Evolutionary conservation across 2,113 vertebrate genomes (phyloP).

Genomic region (Neodon shergylaensis): DNA sequence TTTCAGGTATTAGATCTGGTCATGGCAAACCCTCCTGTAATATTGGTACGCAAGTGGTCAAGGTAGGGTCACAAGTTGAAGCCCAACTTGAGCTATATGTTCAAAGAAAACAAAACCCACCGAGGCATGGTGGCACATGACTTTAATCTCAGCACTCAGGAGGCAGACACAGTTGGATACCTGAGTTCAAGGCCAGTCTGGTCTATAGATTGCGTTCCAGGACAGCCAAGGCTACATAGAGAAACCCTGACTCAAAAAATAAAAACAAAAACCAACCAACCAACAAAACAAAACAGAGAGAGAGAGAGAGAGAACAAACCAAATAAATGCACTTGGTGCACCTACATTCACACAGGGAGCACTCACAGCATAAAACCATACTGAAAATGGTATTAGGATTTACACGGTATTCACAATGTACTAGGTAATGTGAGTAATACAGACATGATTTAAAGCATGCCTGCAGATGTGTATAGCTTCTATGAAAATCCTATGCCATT

Average conservation of each 20-base stretch:
- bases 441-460: neutral
- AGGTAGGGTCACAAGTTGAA: neutral
- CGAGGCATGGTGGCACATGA: neutral
- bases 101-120: neutral
- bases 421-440: neutral
- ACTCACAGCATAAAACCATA: neutral
- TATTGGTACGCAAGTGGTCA: neutral
- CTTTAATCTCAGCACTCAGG: too few species aligned
- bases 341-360: neutral
- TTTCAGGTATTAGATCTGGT: neutral
- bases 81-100: neutral
- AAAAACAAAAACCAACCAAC: neutral
- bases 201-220: neutral
- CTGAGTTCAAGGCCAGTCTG: neutral
- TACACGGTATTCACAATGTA: neutral
- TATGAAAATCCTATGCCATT: neutral
- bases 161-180: neutral
- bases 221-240: neutral
- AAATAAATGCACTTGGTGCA: neutral
- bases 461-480: neutral
- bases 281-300: neutral
- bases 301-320: neutral
- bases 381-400: neutral
- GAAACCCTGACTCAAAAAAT: neutral
- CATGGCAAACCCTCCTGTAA: neutral